phyloP scores from a whole-genome alignment of 1,140 invertebrate species.

The Contarinia nasturtii region DNA sequence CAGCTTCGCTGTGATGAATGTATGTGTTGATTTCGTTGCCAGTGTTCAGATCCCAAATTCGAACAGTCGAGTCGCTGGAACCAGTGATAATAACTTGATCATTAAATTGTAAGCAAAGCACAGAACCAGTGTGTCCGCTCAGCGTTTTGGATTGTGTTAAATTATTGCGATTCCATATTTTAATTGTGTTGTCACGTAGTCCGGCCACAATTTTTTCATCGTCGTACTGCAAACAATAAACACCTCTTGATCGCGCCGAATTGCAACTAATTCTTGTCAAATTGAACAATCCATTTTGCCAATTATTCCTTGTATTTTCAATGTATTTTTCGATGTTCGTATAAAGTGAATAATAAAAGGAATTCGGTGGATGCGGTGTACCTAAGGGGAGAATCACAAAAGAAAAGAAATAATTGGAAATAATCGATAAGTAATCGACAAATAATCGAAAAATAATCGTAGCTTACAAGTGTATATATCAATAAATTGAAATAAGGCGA shows the following conservation, averaged over 20 bases:
- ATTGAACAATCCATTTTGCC: conserved; percentile 88
- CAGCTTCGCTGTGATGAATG: conserved; percentile 98
- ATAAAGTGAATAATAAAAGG: conserved; percentile 90
- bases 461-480: too few species aligned
- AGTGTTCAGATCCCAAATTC: conserved; percentile 74
- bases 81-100: conserved; percentile 97
- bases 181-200: conserved; percentile 96
- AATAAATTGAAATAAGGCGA: too few species aligned
- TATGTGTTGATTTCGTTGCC: conserved; percentile 94
- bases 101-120: conserved; percentile 96
- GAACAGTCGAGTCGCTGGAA: conserved; percentile 91
- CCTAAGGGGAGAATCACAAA: too few species aligned
- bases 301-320: conserved; percentile 93
- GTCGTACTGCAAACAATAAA: conserved; percentile 98
- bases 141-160: conserved; percentile 82
- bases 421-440: too few species aligned
- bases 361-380: conserved; percentile 79
- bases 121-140: conserved; percentile 93
- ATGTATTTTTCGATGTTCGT: conserved; percentile 84
- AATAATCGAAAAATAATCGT: too few species aligned
- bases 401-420: too few species aligned
- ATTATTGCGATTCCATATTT: conserved; percentile 88
- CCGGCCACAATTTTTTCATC: conserved; percentile 98
- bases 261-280: conserved; percentile 95
- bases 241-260: conserved; percentile 94